Conservation (phyloP, 2,888 invertebrate species). For the Oligia strigilis region DNA sequence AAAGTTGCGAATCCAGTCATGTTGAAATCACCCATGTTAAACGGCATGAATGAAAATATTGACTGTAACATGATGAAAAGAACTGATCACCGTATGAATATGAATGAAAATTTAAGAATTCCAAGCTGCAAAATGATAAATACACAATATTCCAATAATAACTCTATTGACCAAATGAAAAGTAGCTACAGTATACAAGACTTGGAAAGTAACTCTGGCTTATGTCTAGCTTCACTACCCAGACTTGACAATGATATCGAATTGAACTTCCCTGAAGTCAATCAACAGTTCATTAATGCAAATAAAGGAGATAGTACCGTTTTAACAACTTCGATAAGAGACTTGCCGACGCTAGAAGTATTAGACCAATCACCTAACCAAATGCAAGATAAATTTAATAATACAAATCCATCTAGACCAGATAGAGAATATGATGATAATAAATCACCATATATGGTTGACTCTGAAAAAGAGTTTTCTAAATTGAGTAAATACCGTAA, state of each 20-base stretch:
- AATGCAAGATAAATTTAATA: constrained; percentile 51
- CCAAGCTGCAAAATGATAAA: constrained; percentile 85
- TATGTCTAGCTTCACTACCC: constrained; percentile 86
- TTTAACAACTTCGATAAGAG: constrained; percentile 64
- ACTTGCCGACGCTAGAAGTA: constrained; percentile 72
- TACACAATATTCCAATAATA: constrained; percentile 76
- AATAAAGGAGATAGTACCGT: constrained; percentile 79
- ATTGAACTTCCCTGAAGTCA: constrained; percentile 87
- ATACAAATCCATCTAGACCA: constrained; percentile 42
- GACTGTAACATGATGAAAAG: constrained; percentile 71
- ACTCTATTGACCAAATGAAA: constrained; percentile 74
- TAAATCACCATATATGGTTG: constrained; percentile 64
- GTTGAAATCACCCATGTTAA: constrained; percentile 74
- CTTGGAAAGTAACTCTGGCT: constrained; percentile 85
- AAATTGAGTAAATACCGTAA: constrained; percentile 87
- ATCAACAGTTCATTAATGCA: constrained; percentile 88
- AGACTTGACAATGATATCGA: constrained; percentile 88
- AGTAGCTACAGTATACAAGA: constrained; percentile 84
- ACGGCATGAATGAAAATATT: constrained; percentile 71
- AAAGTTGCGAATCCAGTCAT: constrained; percentile 84
- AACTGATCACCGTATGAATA: constrained; percentile 64
- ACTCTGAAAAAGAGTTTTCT: constrained; percentile 77
- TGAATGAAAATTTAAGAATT: constrained; percentile 71
- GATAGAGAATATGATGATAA: constrained; percentile 52
- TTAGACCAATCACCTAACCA: constrained; percentile 65